Base-by-base conservation (phyloP, 2,113 vertebrate genomes). In the Aphelocoma coerulescens region DNA sequence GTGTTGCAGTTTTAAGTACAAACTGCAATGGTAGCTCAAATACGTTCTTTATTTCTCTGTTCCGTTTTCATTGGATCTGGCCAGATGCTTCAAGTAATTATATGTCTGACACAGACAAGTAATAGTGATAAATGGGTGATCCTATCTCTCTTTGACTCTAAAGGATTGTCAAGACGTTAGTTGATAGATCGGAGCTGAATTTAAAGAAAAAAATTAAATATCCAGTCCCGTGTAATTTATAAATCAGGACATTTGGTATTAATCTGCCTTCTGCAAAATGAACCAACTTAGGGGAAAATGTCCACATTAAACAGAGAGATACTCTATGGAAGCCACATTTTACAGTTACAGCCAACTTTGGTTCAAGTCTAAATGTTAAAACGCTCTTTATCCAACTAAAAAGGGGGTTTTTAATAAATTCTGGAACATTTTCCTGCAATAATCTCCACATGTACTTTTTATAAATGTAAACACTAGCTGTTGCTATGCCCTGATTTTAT, bases 391-490 rank as follows among this genome's bases (percentile, higher is more conserved):
- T 95, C 73, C 59, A 91, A 32, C 85, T 79, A 75, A 94, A 95
- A 94, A 32, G 30, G n/a, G 66, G 57, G 48, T 55, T 89, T 97
- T 95, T 93, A 96, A 96, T 97, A 96, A 92, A 97, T 98, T 96
- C 95, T 93, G 43, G 73, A 96, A 95, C 83, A 95, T 94, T 97
- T 97, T 97, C 83, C 91, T 90, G 35, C 76, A 94, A 81, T 89
- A 95, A 93, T 96, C 65, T 93, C 95, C 91, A 84, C 87, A 93
- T 96, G 88, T 95, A 78, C 79, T 94, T 97, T 87, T 85, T 92
- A 89, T 94, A 96, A 98, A 96, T 96, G 96, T 98, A 98, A 98
- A 98, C 95, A 97, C 93, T 96, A 97, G 88, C 95, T 97, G 95
- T 98, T 97, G 88, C 93, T 97, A 95, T 97, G 93, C 94, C 59